A percentile compares a stretch with the other conserved stretches of the same genome.
Evolutionary conservation across 2,113 vertebrate genomes (phyloP).

Genomic region (Calonectris borealis): DNA sequence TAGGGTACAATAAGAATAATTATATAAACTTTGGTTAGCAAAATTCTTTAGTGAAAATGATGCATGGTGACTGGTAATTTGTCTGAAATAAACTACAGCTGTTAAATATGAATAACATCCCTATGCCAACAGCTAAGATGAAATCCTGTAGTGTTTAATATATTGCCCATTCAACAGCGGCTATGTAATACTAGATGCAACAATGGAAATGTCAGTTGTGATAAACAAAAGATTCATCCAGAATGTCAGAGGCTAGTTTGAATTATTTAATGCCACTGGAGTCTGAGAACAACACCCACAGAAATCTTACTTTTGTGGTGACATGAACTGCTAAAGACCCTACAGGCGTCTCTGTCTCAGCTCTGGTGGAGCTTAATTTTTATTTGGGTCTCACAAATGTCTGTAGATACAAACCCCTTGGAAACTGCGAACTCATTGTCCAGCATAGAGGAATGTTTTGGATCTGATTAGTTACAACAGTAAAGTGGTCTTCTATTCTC

Average conservation of each 20-base stretch:
- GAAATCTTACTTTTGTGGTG: slow-evolving; percentile 56
- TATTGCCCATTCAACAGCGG: slow-evolving; percentile 50
- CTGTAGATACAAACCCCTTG: neutral
- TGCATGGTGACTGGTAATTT: slow-evolving; percentile 48
- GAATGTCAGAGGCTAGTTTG: slow-evolving; percentile 48
- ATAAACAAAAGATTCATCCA: slow-evolving; percentile 60
- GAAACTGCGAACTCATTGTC: neutral
- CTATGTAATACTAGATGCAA: slow-evolving; percentile 47
- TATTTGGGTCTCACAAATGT: slow-evolving; percentile 20
- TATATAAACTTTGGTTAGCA: slow-evolving; percentile 25
- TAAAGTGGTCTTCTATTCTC: neutral
- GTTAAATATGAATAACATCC: slow-evolving; percentile 62
- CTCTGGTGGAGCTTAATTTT: slow-evolving; percentile 44
- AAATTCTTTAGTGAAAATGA: slow-evolving; percentile 51
- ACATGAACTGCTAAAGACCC: slow-evolving; percentile 39
- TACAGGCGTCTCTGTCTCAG: neutral
- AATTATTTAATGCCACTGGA: slow-evolving; percentile 54
- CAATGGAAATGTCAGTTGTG: slow-evolving; percentile 62
- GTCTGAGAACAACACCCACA: slow-evolving; percentile 37
- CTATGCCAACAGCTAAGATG: slow-evolving; percentile 44
- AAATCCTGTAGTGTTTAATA: slow-evolving; percentile 57
- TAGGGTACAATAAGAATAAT: slow-evolving; percentile 8
- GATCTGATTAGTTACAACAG: neutral
- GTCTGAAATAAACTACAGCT: slow-evolving; percentile 62
- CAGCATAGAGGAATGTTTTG: neutral